Evolutionary conservation across 2,797 vertebrate genomes (phyloP), one percentile per base, ranked within the genome.

Genomic region (Vultur gryphus): DNA sequence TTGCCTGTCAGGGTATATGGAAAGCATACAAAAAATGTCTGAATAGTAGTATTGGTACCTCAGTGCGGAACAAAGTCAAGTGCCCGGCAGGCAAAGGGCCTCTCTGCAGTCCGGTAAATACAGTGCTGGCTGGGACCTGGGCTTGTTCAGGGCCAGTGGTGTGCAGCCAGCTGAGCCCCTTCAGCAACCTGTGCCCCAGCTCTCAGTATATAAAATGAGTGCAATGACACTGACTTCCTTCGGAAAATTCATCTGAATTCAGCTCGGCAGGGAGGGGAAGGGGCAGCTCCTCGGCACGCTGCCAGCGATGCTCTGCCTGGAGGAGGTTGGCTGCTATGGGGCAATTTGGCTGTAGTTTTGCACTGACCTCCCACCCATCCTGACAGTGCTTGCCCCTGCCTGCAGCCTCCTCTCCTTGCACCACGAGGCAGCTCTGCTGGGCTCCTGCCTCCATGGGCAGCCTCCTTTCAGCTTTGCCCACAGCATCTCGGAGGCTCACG

Each of bases 101-200:
- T 61, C 29, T 65, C 59, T 77, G 64, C 43, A 83, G 54, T 28
- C 41, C 2, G 1, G 35, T 31, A 51, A 84, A 48, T 37, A 25
- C 10, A 29, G 6, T 3, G 7, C 51, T 83, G 64, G 20, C 25
- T 9, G 9, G 61, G 39, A 82, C n/a, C 13, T 55, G 71, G 35
- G 35, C 62, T 81, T 66, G 19, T 16, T 70, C 35, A 23, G 55
- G 59, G 14, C 43, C 10, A 1, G 35, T 55, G 29, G 39, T 24
- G 29, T 1, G 2, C 2, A 13, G 39, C 37, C 46, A 35, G 14
- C 31, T 0, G 0, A 67, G 39, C 6, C 31, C 16, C 43, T 89
- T 73, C 87, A 71, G 52, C 77, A 81, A 39, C 13, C 28, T 61
- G 16, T 76, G 62, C 67, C 59, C 65, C 59, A 83, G 54, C 24